phyloP scores from a whole-genome alignment of 2,888 invertebrate species.

The Lochmaea crataegi region DNA sequence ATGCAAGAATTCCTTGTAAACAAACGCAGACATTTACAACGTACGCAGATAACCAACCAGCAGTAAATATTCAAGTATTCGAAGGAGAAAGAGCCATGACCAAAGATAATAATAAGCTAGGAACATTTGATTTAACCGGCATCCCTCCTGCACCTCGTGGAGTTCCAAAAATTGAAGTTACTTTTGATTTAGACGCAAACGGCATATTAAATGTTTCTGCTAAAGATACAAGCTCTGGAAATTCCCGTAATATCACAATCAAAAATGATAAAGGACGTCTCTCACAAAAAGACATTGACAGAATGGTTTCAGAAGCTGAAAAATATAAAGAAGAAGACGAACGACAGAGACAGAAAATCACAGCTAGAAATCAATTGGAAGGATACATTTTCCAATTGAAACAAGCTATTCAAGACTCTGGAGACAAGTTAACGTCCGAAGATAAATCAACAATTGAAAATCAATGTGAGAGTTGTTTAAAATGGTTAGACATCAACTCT shows the following conservation, averaged over 20 bases:
- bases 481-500: constrained; percentile 76
- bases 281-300: constrained; percentile 84
- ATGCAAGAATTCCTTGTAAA: constrained; percentile 69
- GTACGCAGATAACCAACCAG: constrained; percentile 75
- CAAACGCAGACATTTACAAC: constrained; percentile 72
- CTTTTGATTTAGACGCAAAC: constrained; percentile 80
- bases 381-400: constrained; percentile 76
- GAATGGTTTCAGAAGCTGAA: constrained; percentile 82
- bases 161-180: constrained; percentile 76
- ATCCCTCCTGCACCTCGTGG: constrained; percentile 79
- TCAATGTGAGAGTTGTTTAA: constrained; percentile 70
- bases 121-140: constrained; percentile 74
- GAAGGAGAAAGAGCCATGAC: constrained; percentile 85
- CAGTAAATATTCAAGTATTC: constrained; percentile 70
- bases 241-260: constrained; percentile 80
- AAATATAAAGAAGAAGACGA: constrained; percentile 79
- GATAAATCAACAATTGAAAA: constrained; percentile 63
- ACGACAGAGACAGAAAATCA: constrained; percentile 74
- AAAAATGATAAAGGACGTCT: constrained; percentile 85
- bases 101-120: constrained; percentile 79
- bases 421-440: constrained; percentile 71
- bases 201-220: constrained; percentile 74
- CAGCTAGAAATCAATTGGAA: constrained; percentile 79
- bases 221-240: constrained; percentile 72
- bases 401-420: constrained; percentile 76